phyloP scores from a whole-genome alignment of 2,797 vertebrate genomes.

The Eulemur coronatus region DNA sequence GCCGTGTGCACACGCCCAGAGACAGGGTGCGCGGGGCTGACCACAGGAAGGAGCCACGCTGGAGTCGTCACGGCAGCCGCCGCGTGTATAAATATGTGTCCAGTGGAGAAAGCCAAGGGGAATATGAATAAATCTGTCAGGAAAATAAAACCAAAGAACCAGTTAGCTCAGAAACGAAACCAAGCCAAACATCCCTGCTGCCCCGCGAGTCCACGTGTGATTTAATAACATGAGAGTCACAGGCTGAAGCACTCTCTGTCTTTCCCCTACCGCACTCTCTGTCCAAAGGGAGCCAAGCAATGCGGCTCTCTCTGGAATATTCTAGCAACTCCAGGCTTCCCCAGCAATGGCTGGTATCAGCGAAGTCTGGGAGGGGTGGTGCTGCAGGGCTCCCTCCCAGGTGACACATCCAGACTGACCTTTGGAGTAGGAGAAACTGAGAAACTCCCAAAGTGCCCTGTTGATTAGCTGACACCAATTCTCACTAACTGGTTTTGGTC shows the following conservation, averaged over 20 bases:
- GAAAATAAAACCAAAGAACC: conserved; percentile 23
- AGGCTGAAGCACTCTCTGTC: not conserved
- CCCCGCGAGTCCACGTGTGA: not conserved
- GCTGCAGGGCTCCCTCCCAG: not conserved
- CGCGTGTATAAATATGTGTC: not conserved
- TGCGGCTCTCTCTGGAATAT: not conserved
- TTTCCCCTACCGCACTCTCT: not conserved
- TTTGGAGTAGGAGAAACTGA: not conserved
- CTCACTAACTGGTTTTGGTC: not conserved
- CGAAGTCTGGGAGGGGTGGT: not conserved
- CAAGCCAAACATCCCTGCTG: not conserved
- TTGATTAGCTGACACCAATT: not conserved
- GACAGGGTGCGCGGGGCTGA: fast-evolving
- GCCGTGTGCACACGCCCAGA: not conserved
- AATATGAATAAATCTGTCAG: not conserved
- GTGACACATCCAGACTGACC: not conserved
- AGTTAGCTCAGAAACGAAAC: not conserved
- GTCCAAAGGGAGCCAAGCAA: not conserved
- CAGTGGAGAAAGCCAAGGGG: not conserved
- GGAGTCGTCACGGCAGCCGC: not conserved
- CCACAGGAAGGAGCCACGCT: fast-evolving
- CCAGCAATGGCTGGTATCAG: not conserved
- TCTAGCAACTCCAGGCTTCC: not conserved
- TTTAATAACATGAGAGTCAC: not conserved
- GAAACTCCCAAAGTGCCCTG: not conserved